A percentile compares a stretch with the other conserved stretches of the same genome.
Evolutionary conservation across 2,113 vertebrate species (phyloP).

Genomic region (Solea senegalensis): DNA sequence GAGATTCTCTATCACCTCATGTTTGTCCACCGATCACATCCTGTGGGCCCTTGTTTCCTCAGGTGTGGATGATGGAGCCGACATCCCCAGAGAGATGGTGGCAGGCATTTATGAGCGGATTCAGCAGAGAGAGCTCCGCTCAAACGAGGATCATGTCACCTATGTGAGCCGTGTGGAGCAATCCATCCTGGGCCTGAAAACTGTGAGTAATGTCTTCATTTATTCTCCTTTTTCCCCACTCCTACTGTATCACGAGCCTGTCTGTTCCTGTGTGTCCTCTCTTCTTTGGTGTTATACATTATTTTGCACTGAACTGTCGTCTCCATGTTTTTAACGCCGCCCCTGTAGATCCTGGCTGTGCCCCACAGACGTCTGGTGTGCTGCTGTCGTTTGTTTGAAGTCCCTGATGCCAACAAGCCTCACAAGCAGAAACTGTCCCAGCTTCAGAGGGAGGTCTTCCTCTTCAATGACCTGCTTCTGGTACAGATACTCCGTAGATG

Average conservation of each 20-base stretch:
- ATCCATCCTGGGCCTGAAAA: conserved; percentile 98
- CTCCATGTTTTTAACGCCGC: conserved; percentile 39
- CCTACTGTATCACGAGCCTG: background rate
- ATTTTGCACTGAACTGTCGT: conserved; percentile 34
- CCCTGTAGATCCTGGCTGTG: conserved; percentile 89
- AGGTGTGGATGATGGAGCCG: conserved; percentile 98
- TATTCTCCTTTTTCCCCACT: background rate
- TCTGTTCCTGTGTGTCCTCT: conserved; percentile 11
- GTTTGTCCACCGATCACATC: no score
- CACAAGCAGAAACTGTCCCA: conserved; percentile 98
- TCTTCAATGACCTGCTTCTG: conserved; percentile 98
- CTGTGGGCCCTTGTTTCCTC: conserved; percentile 20
- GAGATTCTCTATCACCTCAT: no score
- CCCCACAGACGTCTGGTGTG: conserved; percentile 96
- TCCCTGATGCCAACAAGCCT: conserved; percentile 94
- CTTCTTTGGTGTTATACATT: conserved; percentile 25
- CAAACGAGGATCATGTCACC: conserved; percentile 97
- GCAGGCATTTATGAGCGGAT: conserved; percentile 98
- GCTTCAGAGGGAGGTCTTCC: conserved; percentile 97
- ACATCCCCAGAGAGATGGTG: conserved; percentile 97
- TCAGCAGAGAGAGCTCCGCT: conserved; percentile 95
- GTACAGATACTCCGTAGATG: conserved; percentile 76
- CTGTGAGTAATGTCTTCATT: conserved; percentile 82
- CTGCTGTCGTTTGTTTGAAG: conserved; percentile 97
- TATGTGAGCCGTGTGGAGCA: conserved; percentile 99